Percentiles rank a stretch among this genome's conserved stretches.
phyloP scores from a whole-genome alignment of 2,888 invertebrate genomes.

The Selenia dentaria region DNA sequence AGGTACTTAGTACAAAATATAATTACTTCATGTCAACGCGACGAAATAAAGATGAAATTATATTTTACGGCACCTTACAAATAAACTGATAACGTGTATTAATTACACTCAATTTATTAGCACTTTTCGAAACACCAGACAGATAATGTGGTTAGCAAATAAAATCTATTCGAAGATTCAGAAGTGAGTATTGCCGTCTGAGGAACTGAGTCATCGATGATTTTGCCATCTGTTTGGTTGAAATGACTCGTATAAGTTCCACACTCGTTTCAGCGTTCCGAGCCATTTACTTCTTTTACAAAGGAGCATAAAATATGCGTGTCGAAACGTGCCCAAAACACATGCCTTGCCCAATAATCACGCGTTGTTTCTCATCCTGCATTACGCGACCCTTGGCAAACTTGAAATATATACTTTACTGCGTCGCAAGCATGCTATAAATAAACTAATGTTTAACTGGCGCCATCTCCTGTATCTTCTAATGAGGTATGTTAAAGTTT shows the following conservation, averaged over 20 bases:
- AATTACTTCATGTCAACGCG: too few relatives aligned
- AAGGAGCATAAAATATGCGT: constrained; percentile 31
- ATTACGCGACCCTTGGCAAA: constrained; percentile 30
- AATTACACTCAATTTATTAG: too few relatives aligned
- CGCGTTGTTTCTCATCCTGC: constrained; percentile 34
- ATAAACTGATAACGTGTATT: too few relatives aligned
- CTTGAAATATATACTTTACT: constrained; percentile 23
- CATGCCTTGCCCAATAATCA: constrained; percentile 37
- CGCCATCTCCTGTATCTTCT: constrained; percentile 55
- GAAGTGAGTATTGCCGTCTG: constrained; percentile 19
- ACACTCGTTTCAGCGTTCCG: constrained; percentile 17
- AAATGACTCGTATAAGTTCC: constrained; percentile 20
- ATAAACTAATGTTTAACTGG: constrained; percentile 43
- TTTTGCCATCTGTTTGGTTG: constrained; percentile 19
- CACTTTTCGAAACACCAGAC: not conserved
- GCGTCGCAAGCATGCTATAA: constrained; percentile 30
- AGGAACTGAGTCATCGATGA: constrained; percentile 32
- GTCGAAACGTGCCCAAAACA: constrained; percentile 33
- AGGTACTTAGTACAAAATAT: too few relatives aligned
- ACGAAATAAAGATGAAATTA: too few relatives aligned
- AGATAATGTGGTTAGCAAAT: constrained; percentile 24
- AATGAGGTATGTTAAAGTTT: constrained; percentile 60
- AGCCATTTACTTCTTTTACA: constrained; percentile 29
- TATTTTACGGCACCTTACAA: too few relatives aligned
- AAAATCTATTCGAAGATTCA: constrained; percentile 33